phyloP scores from a whole-genome alignment of 2,797 vertebrate species.

The Silurus lanzhouensis region DNA sequence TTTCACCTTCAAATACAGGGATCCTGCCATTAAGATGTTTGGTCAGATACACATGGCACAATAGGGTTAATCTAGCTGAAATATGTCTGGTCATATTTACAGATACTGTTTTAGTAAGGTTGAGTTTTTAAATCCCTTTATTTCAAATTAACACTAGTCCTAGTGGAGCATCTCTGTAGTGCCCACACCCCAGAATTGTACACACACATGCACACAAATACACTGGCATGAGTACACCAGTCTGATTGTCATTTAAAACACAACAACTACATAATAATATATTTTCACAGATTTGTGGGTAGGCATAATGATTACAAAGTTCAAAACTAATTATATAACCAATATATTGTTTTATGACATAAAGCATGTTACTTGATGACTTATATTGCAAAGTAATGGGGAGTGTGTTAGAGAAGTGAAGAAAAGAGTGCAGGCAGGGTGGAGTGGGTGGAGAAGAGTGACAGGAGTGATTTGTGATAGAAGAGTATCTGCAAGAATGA shows the following conservation, averaged over 20 bases:
- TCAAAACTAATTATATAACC: background rate
- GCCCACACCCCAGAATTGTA: slow-evolving; percentile 34
- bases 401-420: too few species aligned
- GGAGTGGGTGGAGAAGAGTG: too few species aligned
- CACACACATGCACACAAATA: slow-evolving; percentile 21
- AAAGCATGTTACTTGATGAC: slow-evolving; percentile 11
- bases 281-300: background rate
- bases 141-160: background rate
- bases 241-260: slow-evolving; percentile 12
- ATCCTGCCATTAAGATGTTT: slow-evolving; percentile 2
- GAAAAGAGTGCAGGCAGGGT: too few species aligned
- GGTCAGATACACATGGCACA: background rate
- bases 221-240: background rate
- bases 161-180: background rate
- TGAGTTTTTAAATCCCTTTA: background rate
- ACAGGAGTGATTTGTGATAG: too few species aligned
- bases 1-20: slow-evolving; percentile 4
- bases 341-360: background rate
- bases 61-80: background rate
- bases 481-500: too few species aligned
- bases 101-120: background rate
- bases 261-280: slow-evolving; percentile 39
- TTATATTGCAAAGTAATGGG: too few species aligned
- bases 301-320: background rate
- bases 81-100: background rate